Base-by-base conservation (phyloP, 2,113 vertebrate genomes). In the Tetrao urogallus region DNA sequence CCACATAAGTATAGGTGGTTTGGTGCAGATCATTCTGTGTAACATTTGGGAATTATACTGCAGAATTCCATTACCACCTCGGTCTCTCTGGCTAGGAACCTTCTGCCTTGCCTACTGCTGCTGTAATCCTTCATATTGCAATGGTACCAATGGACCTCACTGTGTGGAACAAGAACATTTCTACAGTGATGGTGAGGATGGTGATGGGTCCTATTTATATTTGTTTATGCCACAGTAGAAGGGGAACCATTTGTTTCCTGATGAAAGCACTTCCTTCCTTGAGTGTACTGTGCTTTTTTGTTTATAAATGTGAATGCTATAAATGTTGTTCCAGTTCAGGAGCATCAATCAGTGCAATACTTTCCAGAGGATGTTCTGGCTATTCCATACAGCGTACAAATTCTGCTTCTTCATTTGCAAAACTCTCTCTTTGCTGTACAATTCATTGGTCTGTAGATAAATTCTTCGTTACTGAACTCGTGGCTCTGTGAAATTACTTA, bases 361-460 rank as follows among this genome's bases (percentile, higher is more conserved):
- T 70, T 77, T 92, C 25, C 75, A 73, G 64, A 86, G 72, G 64
- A 78, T 32, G 0, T 2, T 54, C 38, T 45, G 57, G 6, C 48
- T 63, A 3, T 67, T 75, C 61, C 30, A 21, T 63, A 69, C 45
- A 13, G 0, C 61, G 54, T 89, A 30, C 79, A 86, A 94, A 95
- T 97, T 78, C 67, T 21, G 47, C 34, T 36, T 4, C n/a, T 80
- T 61, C 22, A 73, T 87, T 92, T 86, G 61, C 56, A 87, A 30
- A 92, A 19, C 42, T 70, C 43, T 34, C 13, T 48, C 69, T 89
- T 76, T 57, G 54, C 84, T 48, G 6, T 77, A 63, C 82, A 45
- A 28, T 94, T 93, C 76, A 58, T 48, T 94, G 93, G 76, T 76
- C 82, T 82, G 88, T 82, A 76, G 82, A 92, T 94, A 95, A 95